A percentile compares a stretch with the other conserved stretches of the same genome.
Evolutionary conservation across 2,888 invertebrate species (phyloP).

Genomic region (Trichogramma evanescens): DNA sequence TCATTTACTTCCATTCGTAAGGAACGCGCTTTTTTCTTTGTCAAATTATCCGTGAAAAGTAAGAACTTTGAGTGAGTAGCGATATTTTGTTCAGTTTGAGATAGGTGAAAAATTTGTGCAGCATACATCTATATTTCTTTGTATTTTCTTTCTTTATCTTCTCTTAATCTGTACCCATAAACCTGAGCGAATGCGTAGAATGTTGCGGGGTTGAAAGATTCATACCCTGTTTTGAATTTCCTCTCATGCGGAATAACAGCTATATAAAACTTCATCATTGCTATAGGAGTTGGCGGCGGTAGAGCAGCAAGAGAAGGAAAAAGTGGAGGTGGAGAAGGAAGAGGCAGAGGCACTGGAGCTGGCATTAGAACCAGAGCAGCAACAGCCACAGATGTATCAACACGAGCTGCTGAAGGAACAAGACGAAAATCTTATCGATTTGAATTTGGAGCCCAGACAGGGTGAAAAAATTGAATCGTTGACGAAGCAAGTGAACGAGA

Average conservation of each 20-base stretch:
- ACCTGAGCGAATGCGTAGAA: too few species aligned
- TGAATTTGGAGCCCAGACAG: not conserved
- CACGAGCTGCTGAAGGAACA: not conserved
- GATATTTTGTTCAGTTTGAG: too few species aligned
- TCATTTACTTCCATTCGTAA: too few species aligned
- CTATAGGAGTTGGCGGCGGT: not conserved
- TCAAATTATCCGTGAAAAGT: too few species aligned
- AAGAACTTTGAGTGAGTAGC: too few species aligned
- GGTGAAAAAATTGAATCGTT: not conserved
- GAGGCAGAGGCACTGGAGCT: conserved; percentile 15
- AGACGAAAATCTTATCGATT: not conserved
- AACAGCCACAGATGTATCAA: not conserved
- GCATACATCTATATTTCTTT: too few species aligned
- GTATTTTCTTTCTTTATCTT: too few species aligned
- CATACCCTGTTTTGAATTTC: too few species aligned
- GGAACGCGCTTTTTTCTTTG: too few species aligned
- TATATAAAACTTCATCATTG: conserved; percentile 10
- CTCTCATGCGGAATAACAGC: conserved; percentile 21
- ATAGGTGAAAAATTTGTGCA: too few species aligned
- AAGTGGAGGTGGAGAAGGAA: conserved; percentile 22
- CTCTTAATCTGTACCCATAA: too few species aligned
- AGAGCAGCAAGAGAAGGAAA: conserved; percentile 14
- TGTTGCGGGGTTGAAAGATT: too few species aligned
- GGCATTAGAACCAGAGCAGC: not conserved
- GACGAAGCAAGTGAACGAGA: not conserved